These are phyloP conservation scores for Sinohyriopsis cumingii DNA, from an alignment of 2,888 invertebrate species.

Conservation along the genomic window DNA sequence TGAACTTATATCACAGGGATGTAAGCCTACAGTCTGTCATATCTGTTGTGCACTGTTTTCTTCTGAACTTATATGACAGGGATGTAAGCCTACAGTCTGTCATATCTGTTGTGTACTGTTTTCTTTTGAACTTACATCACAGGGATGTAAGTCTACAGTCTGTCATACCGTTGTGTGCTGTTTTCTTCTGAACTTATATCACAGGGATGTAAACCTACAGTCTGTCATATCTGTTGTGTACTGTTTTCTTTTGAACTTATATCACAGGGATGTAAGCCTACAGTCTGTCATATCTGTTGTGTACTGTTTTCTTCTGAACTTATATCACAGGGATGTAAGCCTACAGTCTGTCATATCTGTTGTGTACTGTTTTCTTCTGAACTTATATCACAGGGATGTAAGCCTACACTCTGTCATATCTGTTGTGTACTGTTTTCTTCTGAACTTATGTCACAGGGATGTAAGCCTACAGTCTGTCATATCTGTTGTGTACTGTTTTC, in stretches of 20 bases:
- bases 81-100: conserved; percentile 25
- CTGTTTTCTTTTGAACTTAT: too few species aligned
- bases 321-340: conserved; percentile 25
- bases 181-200: too few species aligned
- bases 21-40: conserved; percentile 17
- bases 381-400: conserved; percentile 21
- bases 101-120: not conserved
- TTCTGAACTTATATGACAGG: too few species aligned
- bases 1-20: conserved; percentile 5
- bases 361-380: too few species aligned
- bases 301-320: too few species aligned
- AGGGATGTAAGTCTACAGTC: conserved; percentile 24
- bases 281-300: not conserved
- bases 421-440: not conserved
- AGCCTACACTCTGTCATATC: not conserved
- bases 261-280: conserved; percentile 25
- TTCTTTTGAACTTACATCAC: too few species aligned
- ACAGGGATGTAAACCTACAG: conserved; percentile 25
- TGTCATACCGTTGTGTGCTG: too few species aligned
- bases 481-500: not conserved
- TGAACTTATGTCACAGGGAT: conserved; percentile 4
- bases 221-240: not conserved
- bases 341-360: not conserved
- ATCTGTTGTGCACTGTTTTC: not conserved
- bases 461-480: conserved; percentile 17